Conservation (phyloP, 2,113 vertebrate species). For the Narcine bancroftii region DNA sequence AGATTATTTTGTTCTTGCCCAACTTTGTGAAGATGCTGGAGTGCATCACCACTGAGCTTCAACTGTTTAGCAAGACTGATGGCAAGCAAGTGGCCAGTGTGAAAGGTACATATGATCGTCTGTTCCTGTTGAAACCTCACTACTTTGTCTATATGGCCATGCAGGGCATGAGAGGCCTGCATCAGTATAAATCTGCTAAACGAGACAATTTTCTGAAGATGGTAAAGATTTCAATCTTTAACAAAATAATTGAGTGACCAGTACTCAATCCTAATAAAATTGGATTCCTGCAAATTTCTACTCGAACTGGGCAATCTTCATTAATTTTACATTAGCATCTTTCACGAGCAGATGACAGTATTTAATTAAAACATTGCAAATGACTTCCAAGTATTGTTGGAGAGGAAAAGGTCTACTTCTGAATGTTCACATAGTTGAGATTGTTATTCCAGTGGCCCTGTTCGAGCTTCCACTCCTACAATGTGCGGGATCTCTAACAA, state of each 20-base stretch:
- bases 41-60: constrained; percentile 83
- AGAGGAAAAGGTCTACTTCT: not conserved
- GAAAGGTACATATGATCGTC: constrained; percentile 65
- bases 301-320: not conserved
- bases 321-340: not conserved
- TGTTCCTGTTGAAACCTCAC: no score
- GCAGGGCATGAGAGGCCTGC: no score
- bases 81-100: constrained; percentile 86
- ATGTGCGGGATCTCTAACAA: no score
- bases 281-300: not conserved
- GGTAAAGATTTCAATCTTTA: not conserved
- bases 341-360: not conserved
- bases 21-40: constrained; percentile 98
- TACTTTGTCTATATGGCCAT: not conserved
- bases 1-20: constrained; percentile 86
- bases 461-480: not conserved
- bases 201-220: not conserved
- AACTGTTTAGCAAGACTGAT: constrained; percentile 80
- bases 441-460: not conserved
- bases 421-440: not conserved
- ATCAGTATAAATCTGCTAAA: not conserved
- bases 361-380: no score
- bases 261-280: no score
- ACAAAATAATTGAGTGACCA: not conserved
- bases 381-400: not conserved